Conservation (phyloP, 2,797 vertebrate genomes). For the Simalia tracyae region DNA sequence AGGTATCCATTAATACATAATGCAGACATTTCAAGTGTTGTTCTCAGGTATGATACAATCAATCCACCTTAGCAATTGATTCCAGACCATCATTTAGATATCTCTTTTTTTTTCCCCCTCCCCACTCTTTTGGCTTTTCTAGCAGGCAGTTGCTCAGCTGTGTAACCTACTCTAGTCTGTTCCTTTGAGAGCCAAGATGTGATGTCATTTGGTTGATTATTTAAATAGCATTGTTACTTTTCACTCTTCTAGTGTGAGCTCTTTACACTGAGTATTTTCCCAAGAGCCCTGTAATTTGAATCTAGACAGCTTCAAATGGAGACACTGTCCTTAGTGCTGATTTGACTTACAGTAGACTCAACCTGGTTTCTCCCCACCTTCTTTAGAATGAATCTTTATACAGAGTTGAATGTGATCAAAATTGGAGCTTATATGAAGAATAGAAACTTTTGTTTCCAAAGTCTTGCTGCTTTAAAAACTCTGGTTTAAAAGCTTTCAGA, state of each 20-base stretch:
- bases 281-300: background rate
- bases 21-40: background rate
- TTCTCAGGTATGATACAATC: background rate
- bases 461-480: background rate
- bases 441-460: slow-evolving; percentile 29
- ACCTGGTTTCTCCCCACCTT: background rate
- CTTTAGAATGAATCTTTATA: slow-evolving; percentile 21
- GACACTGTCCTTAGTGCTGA: slow-evolving; percentile 10
- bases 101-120: slow-evolving; percentile 28
- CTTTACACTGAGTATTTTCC: background rate
- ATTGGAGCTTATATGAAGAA: slow-evolving; percentile 21
- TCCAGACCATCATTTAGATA: slow-evolving; percentile 45
- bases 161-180: slow-evolving; percentile 40
- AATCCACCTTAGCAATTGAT: slow-evolving; percentile 27
- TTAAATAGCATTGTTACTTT: slow-evolving; percentile 25
- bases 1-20: background rate
- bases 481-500: slow-evolving; percentile 42
- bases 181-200: slow-evolving; percentile 53
- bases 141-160: slow-evolving; percentile 5
- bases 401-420: rapidly evolving
- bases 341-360: background rate
- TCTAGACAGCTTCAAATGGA: background rate
- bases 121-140: slow-evolving; percentile 31
- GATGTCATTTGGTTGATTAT: slow-evolving; percentile 49
- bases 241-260: rapidly evolving